Evolutionary conservation across 2,113 vertebrate genomes (phyloP).

Genomic region (Antigone vipio): DNA sequence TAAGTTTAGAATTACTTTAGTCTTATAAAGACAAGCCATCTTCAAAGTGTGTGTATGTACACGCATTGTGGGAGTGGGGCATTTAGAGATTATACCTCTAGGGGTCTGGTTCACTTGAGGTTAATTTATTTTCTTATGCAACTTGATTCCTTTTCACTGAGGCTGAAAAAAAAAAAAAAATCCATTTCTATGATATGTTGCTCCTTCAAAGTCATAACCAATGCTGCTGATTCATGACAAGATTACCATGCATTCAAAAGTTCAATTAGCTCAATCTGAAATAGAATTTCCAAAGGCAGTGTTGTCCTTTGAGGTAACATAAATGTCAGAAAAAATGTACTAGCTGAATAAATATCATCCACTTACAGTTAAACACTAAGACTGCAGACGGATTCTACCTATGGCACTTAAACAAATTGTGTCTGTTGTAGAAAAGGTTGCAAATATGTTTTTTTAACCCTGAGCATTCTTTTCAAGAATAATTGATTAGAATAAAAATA

Average conservation of each 20-base stretch:
- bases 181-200: background rate
- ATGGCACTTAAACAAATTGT: background rate
- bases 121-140: conserved; percentile 23
- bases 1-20: background rate
- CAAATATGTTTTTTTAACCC: background rate
- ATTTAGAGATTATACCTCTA: background rate
- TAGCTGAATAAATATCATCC: conserved; percentile 26
- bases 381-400: background rate
- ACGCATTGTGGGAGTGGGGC: background rate
- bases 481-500: background rate
- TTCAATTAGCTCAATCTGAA: conserved; percentile 34
- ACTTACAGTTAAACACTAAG: conserved; percentile 8
- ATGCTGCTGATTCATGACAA: background rate
- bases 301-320: conserved; percentile 41
- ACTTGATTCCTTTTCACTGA: background rate
- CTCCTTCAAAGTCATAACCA: background rate
- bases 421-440: background rate
- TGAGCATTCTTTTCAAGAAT: background rate
- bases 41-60: background rate
- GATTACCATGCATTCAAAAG: conserved; percentile 12
- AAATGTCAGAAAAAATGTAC: conserved; percentile 44
- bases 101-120: background rate
- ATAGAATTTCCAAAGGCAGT: conserved; percentile 12
- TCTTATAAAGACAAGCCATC: background rate
- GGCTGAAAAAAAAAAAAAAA: background rate